Evolutionary conservation across 2,888 invertebrate species (phyloP).

Genomic region (Cosmopolites sordidus): DNA sequence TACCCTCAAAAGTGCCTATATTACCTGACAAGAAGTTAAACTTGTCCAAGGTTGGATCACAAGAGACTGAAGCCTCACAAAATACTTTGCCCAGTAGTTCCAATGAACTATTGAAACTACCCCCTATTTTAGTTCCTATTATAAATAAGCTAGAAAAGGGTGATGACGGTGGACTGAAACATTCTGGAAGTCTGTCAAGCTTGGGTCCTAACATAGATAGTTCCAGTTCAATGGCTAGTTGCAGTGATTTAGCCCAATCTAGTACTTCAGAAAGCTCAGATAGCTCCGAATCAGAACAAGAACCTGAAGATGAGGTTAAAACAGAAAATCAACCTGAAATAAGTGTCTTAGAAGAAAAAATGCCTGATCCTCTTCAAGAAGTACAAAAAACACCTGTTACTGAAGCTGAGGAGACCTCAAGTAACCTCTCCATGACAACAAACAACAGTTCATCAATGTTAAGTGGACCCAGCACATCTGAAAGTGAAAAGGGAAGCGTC

Average conservation of each 20-base stretch:
- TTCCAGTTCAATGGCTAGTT: slow-evolving; percentile 44
- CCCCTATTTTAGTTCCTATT: slow-evolving; percentile 68
- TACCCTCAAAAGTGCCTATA: slow-evolving; percentile 41
- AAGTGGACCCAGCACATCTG: slow-evolving; percentile 21
- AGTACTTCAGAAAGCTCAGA: slow-evolving; percentile 26
- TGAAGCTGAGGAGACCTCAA: slow-evolving; percentile 38
- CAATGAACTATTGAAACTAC: slow-evolving; percentile 59
- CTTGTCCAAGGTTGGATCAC: slow-evolving; percentile 48
- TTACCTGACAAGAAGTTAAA: slow-evolving; percentile 54
- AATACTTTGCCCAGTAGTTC: slow-evolving; percentile 54
- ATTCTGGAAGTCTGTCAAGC: slow-evolving; percentile 64
- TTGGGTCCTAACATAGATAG: slow-evolving; percentile 67
- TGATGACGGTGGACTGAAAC: slow-evolving; percentile 24
- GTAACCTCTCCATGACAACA: slow-evolving; percentile 27
- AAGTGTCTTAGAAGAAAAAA: slow-evolving; percentile 2
- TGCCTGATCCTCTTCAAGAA: not conserved
- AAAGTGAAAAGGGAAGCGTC: slow-evolving; percentile 30
- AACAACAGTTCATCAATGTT: slow-evolving; percentile 27
- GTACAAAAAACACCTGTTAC: slow-evolving; percentile 8
- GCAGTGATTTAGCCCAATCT: slow-evolving; percentile 36
- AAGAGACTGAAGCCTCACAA: slow-evolving; percentile 60
- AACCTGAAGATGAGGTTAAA: slow-evolving; percentile 15
- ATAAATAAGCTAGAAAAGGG: slow-evolving; percentile 57
- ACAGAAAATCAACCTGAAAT: slow-evolving; percentile 8
- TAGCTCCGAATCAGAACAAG: slow-evolving; percentile 30